Conservation (phyloP, 2,113 vertebrate genomes). For the Stegostoma tigrinum region DNA sequence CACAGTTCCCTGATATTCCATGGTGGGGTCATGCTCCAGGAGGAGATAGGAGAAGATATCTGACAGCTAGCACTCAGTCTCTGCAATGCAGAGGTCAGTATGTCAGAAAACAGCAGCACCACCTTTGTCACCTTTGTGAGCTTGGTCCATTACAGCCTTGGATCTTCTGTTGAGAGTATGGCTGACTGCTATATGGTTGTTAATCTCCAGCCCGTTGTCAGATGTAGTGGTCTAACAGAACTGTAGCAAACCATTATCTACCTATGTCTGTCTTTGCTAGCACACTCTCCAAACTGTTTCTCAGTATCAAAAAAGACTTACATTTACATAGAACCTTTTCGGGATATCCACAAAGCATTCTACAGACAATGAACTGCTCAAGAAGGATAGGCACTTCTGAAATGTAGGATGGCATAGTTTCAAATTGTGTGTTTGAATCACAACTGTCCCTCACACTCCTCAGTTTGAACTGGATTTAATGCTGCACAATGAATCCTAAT, state of each 20-base stretch:
- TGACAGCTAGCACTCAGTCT: too few species aligned
- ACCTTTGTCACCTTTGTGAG: neutral
- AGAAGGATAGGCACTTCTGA: neutral
- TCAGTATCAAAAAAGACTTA: neutral
- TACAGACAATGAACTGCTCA: neutral
- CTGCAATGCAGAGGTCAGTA: too few species aligned
- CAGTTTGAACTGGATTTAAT: neutral
- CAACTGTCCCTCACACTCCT: neutral
- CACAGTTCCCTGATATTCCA: too few species aligned
- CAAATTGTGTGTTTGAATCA: neutral
- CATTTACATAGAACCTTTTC: neutral
- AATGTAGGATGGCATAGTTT: neutral
- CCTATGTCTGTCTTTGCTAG: neutral
- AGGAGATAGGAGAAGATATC: too few species aligned
- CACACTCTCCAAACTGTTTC: neutral
- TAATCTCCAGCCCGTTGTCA: neutral
- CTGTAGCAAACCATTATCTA: neutral
- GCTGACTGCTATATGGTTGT: neutral
- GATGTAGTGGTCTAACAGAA: neutral
- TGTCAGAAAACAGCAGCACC: too few species aligned
- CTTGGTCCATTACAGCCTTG: neutral
- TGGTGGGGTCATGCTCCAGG: too few species aligned
- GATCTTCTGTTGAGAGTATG: neutral
- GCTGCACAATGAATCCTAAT: neutral
- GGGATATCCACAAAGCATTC: neutral